Evolutionary conservation across 2,113 vertebrate genomes (phyloP).

Genomic region (Terrapene triunguis): DNA sequence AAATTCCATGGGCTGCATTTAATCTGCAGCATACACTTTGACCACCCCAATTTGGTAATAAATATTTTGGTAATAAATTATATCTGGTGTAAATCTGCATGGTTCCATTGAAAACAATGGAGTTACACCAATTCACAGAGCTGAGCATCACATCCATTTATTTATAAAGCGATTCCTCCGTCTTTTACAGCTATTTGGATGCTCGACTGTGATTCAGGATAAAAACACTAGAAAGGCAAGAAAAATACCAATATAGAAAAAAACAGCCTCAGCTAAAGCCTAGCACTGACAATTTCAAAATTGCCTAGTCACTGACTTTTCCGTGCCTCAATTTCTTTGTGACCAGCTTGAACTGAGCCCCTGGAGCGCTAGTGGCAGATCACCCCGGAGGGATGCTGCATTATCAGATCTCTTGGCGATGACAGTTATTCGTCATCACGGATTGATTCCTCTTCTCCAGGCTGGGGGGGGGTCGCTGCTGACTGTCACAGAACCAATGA

Average conservation of each 20-base stretch:
- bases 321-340: accelerated
- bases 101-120: background rate
- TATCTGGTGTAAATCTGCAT: background rate
- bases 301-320: background rate
- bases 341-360: background rate
- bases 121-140: background rate
- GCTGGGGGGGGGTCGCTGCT: background rate
- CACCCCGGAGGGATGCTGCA: background rate
- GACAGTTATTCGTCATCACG: background rate
- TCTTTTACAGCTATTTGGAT: background rate
- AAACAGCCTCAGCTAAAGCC: accelerated
- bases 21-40: background rate
- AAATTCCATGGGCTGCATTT: background rate
- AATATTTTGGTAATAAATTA: background rate
- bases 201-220: background rate
- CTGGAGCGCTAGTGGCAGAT: background rate
- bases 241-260: background rate
- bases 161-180: background rate
- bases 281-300: background rate
- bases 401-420: background rate
- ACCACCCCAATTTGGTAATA: background rate
- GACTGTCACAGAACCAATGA: background rate
- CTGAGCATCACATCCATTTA: background rate
- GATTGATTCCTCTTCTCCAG: background rate
- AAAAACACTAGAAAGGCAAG: background rate